Conservation (phyloP, 2,113 vertebrate species). For the Xiphophorus hellerii region DNA sequence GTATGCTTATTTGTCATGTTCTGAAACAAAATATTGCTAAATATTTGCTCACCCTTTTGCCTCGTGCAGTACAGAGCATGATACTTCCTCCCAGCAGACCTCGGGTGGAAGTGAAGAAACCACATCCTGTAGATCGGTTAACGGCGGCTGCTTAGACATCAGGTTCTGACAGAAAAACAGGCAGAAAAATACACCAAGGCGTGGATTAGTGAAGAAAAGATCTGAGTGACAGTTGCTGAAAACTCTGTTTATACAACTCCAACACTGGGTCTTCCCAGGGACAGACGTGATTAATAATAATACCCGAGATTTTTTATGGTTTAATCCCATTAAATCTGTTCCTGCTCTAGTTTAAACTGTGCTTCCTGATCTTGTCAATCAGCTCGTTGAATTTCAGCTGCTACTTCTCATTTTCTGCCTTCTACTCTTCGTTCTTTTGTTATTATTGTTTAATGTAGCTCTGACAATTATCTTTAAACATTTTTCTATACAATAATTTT, state of each 20-base stretch:
- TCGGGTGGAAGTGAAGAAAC: not conserved
- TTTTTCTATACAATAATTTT: not conserved
- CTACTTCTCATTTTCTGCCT: not conserved
- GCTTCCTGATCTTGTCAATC: slow-evolving; percentile 12
- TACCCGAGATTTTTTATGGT: slow-evolving; percentile 36
- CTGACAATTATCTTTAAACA: not conserved
- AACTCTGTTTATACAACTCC: slow-evolving; percentile 29
- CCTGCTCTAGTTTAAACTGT: slow-evolving; percentile 23
- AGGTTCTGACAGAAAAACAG: not conserved
- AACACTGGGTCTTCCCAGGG: slow-evolving; percentile 36
- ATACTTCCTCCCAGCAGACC: not conserved
- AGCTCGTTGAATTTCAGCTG: slow-evolving; percentile 12
- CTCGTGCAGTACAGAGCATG: not conserved
- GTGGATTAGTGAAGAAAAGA: not conserved
- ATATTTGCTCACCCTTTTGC: not conserved
- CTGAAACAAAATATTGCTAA: not conserved
- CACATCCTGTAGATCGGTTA: slow-evolving; percentile 22
- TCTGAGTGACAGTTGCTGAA: slow-evolving; percentile 47
- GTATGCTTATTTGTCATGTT: not conserved
- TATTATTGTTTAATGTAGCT: not conserved
- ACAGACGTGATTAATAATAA: slow-evolving; percentile 36
- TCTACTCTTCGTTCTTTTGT: not conserved
- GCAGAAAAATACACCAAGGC: slow-evolving; percentile 5
- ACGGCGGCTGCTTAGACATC: too few relatives aligned
- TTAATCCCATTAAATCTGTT: slow-evolving; percentile 38